A percentile compares a stretch with the other conserved stretches of the same genome.
Conservation (phyloP, 2,888 invertebrate genomes). For the Isotomurus palustris region DNA sequence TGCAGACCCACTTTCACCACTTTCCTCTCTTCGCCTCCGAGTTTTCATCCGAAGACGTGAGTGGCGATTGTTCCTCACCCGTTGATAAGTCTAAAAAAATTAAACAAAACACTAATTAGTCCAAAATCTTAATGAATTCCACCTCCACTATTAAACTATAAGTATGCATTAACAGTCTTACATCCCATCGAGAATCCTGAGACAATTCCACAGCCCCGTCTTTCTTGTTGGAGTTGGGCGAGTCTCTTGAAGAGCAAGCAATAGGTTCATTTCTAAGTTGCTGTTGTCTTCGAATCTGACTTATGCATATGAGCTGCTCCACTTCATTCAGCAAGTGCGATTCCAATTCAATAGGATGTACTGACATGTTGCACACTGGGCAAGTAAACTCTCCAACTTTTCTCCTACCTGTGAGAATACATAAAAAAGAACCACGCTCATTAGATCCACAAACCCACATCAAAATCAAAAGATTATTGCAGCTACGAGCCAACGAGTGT, state of each 20-base stretch:
- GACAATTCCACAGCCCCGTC: conserved; percentile 50
- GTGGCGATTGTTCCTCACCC: conserved; percentile 68
- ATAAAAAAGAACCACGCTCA: background rate
- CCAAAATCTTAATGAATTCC: no score
- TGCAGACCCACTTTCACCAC: conserved; percentile 32
- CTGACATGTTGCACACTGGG: conserved; percentile 81
- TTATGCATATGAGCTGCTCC: conserved; percentile 58
- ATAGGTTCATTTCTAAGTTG: conserved; percentile 35
- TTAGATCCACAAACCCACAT: no score
- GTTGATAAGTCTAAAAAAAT: conserved; percentile 66
- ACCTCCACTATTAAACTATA: background rate
- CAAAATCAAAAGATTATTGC: no score
- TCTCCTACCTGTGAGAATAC: conserved; percentile 35
- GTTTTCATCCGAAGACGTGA: conserved; percentile 63
- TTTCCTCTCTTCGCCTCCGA: conserved; percentile 62
- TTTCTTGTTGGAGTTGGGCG: conserved; percentile 36
- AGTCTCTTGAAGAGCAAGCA: conserved; percentile 38
- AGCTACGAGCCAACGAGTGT: no score
- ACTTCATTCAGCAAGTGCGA: conserved; percentile 75
- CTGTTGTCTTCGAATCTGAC: conserved; percentile 39
- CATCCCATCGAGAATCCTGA: conserved; percentile 64
- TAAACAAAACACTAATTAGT: no score
- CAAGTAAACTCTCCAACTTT: conserved; percentile 57
- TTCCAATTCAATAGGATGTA: conserved; percentile 76
- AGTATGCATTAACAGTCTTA: conserved; percentile 47